Base-by-base conservation (phyloP, 92 coral and sea anemone genomes). In the Zoanthus sociatus region DNA sequence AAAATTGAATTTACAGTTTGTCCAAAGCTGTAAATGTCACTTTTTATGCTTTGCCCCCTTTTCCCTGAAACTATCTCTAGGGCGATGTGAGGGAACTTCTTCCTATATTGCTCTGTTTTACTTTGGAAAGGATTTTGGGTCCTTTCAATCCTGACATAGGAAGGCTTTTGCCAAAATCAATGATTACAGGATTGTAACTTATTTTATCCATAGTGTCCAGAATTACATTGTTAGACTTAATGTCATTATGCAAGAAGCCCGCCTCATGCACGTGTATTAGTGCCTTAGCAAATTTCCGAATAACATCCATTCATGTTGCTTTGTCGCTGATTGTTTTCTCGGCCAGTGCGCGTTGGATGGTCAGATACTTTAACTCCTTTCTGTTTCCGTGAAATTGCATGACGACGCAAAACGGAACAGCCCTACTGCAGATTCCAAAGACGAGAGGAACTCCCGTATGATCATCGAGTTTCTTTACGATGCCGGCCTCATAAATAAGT, bases 361-460 rank as follows among this genome's bases (percentile, higher is more conserved):
- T 81, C 32, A 63, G 71, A 16, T 73, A 67, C 71, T 70, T 42
- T 17, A 70, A 50, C 30, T 54, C 11, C 73, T 26, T 31, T 47
- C 51, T 81, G 68, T 56, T 26, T n/a, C 84, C 84, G 32, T 86
- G 76, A 77, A 86, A 86, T 37, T 86, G 89, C 14, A 86, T 44
- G 9, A 86, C 21, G 32, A 86, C 3, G 54, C 77, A 71, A 48
- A 76, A 86, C 10, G 84, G 89, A 47, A 73, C 30, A 5, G 30
- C n/a, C 55, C 60, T 13, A 47, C 89, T 86, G 15, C 84, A 76
- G 30, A 86, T 53, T 73, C 89, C 89, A 50, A 76, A 86, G 33
- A 86, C 74, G 20, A 76, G 69, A 8, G 84, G 89, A 45, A 86
- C 33, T 17, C 89, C 89, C 12, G 83, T 83, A 74, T 86, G 89